These are phyloP conservation scores for Bombus polaris DNA, from an alignment of 1,140 invertebrate species.

Conservation along the genomic window DNA sequence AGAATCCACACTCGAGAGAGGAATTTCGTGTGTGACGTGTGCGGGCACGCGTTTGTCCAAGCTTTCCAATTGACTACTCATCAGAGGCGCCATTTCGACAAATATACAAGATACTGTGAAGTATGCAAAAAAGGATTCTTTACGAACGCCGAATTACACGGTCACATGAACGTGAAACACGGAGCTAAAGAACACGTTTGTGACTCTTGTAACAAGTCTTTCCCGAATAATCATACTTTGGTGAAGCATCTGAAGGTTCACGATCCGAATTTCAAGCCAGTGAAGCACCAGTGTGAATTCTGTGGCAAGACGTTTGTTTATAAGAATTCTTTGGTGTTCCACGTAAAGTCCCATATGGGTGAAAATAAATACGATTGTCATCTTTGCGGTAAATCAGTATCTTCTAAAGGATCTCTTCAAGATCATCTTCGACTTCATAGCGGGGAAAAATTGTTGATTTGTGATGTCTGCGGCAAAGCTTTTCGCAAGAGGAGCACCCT, in stretches of 20 bases:
- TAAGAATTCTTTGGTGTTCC: slow-evolving; percentile 80
- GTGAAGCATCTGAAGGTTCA: slow-evolving; percentile 82
- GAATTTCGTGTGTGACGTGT: slow-evolving; percentile 78
- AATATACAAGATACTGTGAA: slow-evolving; percentile 76
- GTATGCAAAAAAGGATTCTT: slow-evolving; percentile 82
- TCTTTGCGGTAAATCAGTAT: slow-evolving; percentile 84
- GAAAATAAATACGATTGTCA: slow-evolving; percentile 90
- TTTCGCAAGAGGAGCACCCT: slow-evolving; percentile 86
- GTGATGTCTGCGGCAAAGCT: slow-evolving; percentile 90
- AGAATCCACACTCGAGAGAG: slow-evolving; percentile 75
- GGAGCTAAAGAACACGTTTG: slow-evolving; percentile 77
- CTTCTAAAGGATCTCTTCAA: slow-evolving; percentile 78
- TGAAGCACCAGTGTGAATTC: slow-evolving; percentile 79
- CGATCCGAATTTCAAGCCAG: slow-evolving; percentile 78
- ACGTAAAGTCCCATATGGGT: slow-evolving; percentile 85
- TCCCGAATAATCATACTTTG: slow-evolving; percentile 75
- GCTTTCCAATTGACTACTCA: slow-evolving; percentile 78
- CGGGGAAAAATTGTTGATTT: slow-evolving; percentile 84
- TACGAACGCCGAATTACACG: slow-evolving; percentile 76
- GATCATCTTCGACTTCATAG: slow-evolving; percentile 84
- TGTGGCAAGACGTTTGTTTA: slow-evolving; percentile 81
- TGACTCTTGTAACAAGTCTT: slow-evolving; percentile 70
- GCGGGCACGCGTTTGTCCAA: slow-evolving; percentile 78
- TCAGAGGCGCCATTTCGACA: slow-evolving; percentile 78
- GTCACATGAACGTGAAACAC: slow-evolving; percentile 77